phyloP scores from a whole-genome alignment of 2,113 vertebrate genomes.

The Suncus etruscus region DNA sequence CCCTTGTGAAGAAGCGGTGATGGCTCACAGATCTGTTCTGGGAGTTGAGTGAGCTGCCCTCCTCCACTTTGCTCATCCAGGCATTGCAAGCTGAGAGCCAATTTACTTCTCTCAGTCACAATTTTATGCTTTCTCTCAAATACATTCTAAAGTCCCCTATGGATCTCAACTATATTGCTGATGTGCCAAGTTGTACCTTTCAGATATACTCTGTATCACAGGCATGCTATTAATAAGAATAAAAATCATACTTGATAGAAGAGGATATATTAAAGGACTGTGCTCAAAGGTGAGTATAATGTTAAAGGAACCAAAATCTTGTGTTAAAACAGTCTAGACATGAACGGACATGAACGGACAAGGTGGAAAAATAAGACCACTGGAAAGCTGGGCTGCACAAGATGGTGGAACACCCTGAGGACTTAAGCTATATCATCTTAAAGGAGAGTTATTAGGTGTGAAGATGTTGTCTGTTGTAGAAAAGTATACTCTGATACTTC shows the following conservation, averaged over 20 bases:
- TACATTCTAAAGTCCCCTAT: neutral
- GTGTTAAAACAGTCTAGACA: neutral
- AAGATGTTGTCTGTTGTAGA: neutral
- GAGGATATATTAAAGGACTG: neutral
- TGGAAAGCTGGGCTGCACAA: neutral
- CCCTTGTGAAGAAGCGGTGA: neutral
- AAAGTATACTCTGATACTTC: neutral
- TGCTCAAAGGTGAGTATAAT: neutral
- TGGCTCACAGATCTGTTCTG: neutral
- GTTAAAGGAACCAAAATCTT: neutral
- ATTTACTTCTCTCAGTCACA: neutral
- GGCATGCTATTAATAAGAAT: neutral
- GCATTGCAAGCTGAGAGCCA: neutral
- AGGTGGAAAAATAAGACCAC: too few species aligned
- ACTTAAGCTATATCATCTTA: neutral
- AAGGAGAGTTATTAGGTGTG: neutral
- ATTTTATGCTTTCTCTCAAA: constrained; percentile 1
- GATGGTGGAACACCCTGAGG: neutral
- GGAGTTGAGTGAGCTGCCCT: neutral
- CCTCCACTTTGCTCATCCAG: neutral
- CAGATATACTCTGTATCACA: neutral
- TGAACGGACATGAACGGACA: neutral
- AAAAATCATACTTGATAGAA: neutral
- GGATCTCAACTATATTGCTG: neutral
- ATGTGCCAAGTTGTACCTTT: neutral